Percentiles rank a stretch among this genome's conserved stretches.
These are phyloP conservation scores for Malurus melanocephalus DNA, from an alignment of 2,113 vertebrate species.

Conservation along the genomic window DNA sequence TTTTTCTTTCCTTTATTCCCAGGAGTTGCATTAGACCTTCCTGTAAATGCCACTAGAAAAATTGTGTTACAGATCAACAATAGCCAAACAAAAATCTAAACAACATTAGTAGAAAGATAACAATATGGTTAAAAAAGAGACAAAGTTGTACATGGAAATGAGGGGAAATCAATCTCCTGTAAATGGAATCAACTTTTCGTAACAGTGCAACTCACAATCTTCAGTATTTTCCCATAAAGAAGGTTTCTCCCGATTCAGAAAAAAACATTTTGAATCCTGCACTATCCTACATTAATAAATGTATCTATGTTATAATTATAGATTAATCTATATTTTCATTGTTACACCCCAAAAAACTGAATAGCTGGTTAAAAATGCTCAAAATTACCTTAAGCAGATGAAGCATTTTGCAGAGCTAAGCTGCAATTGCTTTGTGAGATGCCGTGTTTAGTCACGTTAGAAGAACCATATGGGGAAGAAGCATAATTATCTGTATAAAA, in stretches of 20 bases:
- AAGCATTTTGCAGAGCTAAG: background rate
- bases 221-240: background rate
- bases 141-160: background rate
- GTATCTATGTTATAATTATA: background rate
- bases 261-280: background rate
- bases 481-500: background rate
- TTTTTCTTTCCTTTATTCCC: background rate
- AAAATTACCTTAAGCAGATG: background rate
- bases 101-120: background rate
- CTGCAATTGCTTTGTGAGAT: constrained; percentile 15
- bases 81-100: background rate
- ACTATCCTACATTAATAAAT: background rate
- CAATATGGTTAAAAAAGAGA: background rate
- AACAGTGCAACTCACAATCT: background rate
- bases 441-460: background rate
- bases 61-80: background rate
- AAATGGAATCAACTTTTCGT: background rate
- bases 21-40: background rate
- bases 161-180: background rate
- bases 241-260: background rate
- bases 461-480: background rate
- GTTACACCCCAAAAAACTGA: background rate
- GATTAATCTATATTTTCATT: background rate
- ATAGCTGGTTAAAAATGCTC: background rate
- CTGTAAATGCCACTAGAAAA: background rate